Evolutionary conservation across 2,113 vertebrate genomes (phyloP), one percentile per base, ranked within the genome.

Genomic region (Euleptes europaea): DNA sequence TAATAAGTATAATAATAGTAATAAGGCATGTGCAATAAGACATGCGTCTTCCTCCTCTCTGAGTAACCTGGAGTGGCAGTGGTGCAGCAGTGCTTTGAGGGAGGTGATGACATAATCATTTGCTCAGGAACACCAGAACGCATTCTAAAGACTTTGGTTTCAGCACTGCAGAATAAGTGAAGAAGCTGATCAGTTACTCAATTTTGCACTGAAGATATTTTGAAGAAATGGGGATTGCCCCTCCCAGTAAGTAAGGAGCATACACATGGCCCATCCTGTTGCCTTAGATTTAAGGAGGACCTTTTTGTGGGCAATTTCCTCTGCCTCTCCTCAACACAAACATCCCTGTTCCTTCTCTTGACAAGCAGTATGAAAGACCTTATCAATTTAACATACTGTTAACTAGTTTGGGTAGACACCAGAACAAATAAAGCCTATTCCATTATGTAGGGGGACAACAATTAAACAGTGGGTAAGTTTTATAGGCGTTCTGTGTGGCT

Each of bases 41-140:
- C 44, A 23, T 65, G 10, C 7, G 5, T 83, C 74, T 47, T n/a
- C 11, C 28, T 66, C n/a, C 9, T 14, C 23, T 28, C 44, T 26
- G 71, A 31, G 42, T 49, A 35, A 84, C 38, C 47, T 74, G 88
- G 33, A 0, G 13, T 82, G 79, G 87, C 33, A 14, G 66, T 66
- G 1, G 67, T 1, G 86, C 21, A 23, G 21, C 26, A 67, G 17
- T 38, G 14, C 60, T 84, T 42, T 75, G 23, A 92, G 88, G 80
- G 80, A 94, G 90, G 15, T 35, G 28, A 78, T 87, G 91, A 84
- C 84, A 91, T 89, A 91, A 93, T 57, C 92, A 89, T 72, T 88
- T 89, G 0, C 82, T 90, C 85, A 88, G 0, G 0, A 49, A 88
- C 82, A n/a, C 60, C 1, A 1, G 79, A 89, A 82, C 9, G 15